These are phyloP conservation scores for Meiosimyza platycephala DNA, from an alignment of 2,888 invertebrate species.

Conservation along the genomic window DNA sequence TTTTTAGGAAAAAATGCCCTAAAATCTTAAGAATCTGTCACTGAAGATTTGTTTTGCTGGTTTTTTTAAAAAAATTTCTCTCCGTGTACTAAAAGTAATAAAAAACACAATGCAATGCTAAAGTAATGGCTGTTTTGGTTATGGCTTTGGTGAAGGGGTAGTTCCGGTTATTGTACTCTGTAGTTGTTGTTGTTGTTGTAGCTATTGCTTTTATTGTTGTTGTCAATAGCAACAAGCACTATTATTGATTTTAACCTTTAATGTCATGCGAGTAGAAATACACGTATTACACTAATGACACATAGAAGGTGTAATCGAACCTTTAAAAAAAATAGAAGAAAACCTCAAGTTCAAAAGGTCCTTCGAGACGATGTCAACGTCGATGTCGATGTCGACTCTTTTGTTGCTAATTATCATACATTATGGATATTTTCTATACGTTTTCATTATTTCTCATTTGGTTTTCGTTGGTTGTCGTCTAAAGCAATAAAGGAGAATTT, in stretches of 20 bases:
- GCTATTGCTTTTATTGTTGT: slow-evolving; percentile 30
- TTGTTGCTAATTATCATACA: slow-evolving; percentile 30
- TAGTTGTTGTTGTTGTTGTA: slow-evolving; percentile 34
- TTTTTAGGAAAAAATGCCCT: too few relatives aligned
- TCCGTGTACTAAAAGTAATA: not conserved
- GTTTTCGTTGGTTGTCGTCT: not conserved
- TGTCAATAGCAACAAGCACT: slow-evolving; percentile 56
- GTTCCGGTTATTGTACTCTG: slow-evolving; percentile 20
- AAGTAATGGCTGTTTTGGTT: slow-evolving; percentile 4
- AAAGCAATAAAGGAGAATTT: slow-evolving; percentile 16
- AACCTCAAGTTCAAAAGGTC: slow-evolving; percentile 34
- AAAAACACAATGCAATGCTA: not conserved
- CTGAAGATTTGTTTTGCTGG: too few relatives aligned
- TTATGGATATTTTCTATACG: slow-evolving; percentile 22
- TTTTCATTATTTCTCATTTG: not conserved
- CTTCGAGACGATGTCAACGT: slow-evolving; percentile 3
- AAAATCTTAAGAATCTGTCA: too few relatives aligned
- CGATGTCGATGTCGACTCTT: not conserved
- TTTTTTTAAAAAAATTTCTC: too few relatives aligned
- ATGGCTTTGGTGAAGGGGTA: too few relatives aligned
- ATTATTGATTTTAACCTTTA: slow-evolving; percentile 59
- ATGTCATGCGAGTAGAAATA: slow-evolving; percentile 10
- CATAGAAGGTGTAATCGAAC: not conserved
- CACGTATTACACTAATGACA: slow-evolving; percentile 9
- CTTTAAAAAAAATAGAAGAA: not conserved